Evolutionary conservation across 2,113 vertebrate genomes (phyloP).

Genomic region (Scophthalmus maximus): DNA sequence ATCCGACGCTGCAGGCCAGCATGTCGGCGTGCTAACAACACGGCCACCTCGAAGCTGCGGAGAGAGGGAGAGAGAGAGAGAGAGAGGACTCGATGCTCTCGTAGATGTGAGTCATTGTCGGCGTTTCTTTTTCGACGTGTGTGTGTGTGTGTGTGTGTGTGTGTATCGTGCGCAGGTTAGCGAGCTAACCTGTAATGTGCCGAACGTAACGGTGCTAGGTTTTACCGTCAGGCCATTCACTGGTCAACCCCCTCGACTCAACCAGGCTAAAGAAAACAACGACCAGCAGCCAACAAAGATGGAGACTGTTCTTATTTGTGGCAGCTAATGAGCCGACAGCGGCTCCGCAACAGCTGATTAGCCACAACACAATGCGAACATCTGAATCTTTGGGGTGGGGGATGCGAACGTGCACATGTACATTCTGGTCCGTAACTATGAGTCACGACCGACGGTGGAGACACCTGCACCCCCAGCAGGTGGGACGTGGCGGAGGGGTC

Average conservation of each 20-base stretch:
- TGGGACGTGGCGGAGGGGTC: neutral
- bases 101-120: slow-evolving; percentile 62
- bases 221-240: neutral
- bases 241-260: slow-evolving; percentile 14
- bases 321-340: no score
- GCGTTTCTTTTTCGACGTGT: neutral
- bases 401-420: no score
- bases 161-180: slow-evolving; percentile 3
- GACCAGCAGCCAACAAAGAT: neutral
- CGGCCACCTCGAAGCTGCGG: slow-evolving; percentile 1
- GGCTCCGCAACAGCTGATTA: no score
- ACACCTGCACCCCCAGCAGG: neutral
- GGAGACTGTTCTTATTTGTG: neutral
- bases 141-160: no score
- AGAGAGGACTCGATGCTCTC: slow-evolving; percentile 42
- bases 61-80: no score
- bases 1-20: slow-evolving; percentile 45
- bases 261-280: neutral
- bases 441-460: neutral
- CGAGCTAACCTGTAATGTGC: slow-evolving; percentile 7
- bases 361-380: neutral
- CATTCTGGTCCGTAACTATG: no score
- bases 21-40: slow-evolving; percentile 55
- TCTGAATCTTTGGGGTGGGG: no score
- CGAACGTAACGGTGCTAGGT: slow-evolving; percentile 2